Conservation (phyloP, 2,113 vertebrate genomes). For the Epinephelus moara region DNA sequence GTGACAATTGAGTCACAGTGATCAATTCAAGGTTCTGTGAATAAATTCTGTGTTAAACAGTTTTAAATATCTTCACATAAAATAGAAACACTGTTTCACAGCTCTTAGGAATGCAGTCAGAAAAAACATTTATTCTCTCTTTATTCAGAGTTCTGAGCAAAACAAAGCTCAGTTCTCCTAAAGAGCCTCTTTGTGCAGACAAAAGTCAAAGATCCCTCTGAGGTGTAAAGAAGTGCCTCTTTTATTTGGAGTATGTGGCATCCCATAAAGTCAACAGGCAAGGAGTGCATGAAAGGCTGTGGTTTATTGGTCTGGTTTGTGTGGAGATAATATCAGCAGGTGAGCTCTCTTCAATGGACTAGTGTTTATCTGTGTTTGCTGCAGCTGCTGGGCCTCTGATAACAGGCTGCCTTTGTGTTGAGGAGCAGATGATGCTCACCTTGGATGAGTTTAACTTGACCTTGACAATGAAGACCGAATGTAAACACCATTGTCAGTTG, state of each 20-base stretch:
- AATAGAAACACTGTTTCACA: neutral
- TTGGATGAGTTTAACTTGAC: conserved; percentile 62
- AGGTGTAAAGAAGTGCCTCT: conserved; percentile 65
- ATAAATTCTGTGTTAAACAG: neutral
- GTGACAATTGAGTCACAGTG: neutral
- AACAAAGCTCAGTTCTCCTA: neutral
- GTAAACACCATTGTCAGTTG: conserved; percentile 32
- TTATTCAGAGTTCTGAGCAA: conserved; percentile 12
- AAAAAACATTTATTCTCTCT: neutral
- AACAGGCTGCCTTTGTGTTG: conserved; percentile 69
- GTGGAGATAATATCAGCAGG: conserved; percentile 85
- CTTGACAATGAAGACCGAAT: conserved; percentile 43
- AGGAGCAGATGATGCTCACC: conserved; percentile 58
- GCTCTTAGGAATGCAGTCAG: neutral
- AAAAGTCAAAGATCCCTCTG: conserved; percentile 40
- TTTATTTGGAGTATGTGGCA: conserved; percentile 65
- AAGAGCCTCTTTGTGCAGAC: conserved; percentile 19
- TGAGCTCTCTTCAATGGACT: conserved; percentile 80
- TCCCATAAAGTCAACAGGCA: conserved; percentile 73
- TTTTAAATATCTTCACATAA: neutral
- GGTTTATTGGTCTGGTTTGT: conserved; percentile 77
- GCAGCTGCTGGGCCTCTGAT: conserved; percentile 80
- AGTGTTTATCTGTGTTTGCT: conserved; percentile 80
- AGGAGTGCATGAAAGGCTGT: conserved; percentile 75
- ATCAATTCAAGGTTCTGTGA: neutral